A percentile compares a stretch with the other conserved stretches of the same genome.
Evolutionary conservation across 2,113 vertebrate species (phyloP).

Genomic region (Mesembrinibis cayennensis): DNA sequence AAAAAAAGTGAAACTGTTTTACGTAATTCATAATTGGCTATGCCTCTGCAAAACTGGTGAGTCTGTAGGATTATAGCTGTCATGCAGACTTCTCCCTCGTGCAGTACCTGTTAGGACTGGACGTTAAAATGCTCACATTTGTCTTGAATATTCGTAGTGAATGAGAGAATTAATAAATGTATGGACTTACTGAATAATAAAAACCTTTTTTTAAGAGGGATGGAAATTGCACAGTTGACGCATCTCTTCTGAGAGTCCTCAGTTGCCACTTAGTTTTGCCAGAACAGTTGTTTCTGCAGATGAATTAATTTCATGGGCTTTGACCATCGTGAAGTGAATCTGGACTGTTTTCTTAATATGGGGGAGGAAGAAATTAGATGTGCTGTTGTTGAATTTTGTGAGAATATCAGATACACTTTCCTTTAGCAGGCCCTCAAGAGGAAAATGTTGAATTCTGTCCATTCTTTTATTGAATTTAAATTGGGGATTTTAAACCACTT

Average conservation of each 20-base stretch:
- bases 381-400: background rate
- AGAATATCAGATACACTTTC: background rate
- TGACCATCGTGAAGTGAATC: background rate
- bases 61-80: background rate
- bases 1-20: background rate
- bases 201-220: background rate
- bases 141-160: background rate
- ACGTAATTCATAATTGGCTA: background rate
- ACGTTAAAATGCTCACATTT: background rate
- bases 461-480: background rate
- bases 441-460: background rate
- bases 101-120: background rate
- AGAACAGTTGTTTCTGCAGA: background rate
- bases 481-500: background rate
- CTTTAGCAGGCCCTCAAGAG: background rate
- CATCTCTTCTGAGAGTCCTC: background rate
- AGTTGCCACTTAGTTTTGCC: background rate
- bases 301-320: slow-evolving; percentile 11
- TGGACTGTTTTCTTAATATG: background rate
- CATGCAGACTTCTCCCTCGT: background rate
- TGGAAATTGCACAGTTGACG: background rate
- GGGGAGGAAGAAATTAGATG: background rate
- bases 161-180: background rate
- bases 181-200: background rate
- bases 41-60: background rate